phyloP scores from a whole-genome alignment of 1,140 invertebrate species.

The Dendrolimus punctatus region DNA sequence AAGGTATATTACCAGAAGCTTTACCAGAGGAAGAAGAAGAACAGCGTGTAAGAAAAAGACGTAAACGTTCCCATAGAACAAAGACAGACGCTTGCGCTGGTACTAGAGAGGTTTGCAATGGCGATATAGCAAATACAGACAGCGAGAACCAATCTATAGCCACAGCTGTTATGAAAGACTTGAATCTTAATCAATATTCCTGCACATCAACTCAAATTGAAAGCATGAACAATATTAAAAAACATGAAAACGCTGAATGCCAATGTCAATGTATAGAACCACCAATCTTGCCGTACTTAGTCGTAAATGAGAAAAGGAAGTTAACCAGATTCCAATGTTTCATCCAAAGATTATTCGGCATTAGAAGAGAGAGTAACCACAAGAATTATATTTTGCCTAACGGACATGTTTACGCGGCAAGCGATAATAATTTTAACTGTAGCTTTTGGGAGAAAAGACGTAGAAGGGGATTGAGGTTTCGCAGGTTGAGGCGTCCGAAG shows the following conservation, averaged over 20 bases:
- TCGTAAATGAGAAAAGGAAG: conserved; percentile 30
- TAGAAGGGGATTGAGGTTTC: conserved; percentile 32
- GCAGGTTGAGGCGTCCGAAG: conserved; percentile 31
- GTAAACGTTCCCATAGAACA: conserved; percentile 31
- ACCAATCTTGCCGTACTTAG: conserved; percentile 19
- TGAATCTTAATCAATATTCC: conserved; percentile 25
- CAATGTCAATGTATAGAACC: conserved; percentile 18
- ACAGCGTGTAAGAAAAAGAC: conserved; percentile 18
- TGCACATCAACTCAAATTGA: conserved; percentile 19
- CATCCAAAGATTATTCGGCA: conserved; percentile 43
- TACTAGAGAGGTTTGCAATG: conserved; percentile 27
- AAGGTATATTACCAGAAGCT: conserved; percentile 33
- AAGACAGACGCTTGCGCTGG: conserved; percentile 45
- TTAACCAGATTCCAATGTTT: conserved; percentile 48
- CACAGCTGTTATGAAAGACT: conserved; percentile 32
- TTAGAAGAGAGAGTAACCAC: conserved; percentile 26
- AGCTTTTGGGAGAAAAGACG: conserved; percentile 24
- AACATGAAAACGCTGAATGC: conserved; percentile 28
- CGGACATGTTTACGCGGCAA: conserved; percentile 33
- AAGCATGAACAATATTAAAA: conserved; percentile 14
- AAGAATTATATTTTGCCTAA: conserved; percentile 16
- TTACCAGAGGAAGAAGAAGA: conserved; percentile 21
- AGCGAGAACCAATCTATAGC: conserved; percentile 22
- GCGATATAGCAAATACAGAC: conserved; percentile 14
- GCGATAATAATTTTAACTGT: conserved; percentile 45